A percentile compares a stretch with the other conserved stretches of the same genome.
phyloP scores from a whole-genome alignment of 2,888 invertebrate species.

The Heteromyza rotundicornis region DNA sequence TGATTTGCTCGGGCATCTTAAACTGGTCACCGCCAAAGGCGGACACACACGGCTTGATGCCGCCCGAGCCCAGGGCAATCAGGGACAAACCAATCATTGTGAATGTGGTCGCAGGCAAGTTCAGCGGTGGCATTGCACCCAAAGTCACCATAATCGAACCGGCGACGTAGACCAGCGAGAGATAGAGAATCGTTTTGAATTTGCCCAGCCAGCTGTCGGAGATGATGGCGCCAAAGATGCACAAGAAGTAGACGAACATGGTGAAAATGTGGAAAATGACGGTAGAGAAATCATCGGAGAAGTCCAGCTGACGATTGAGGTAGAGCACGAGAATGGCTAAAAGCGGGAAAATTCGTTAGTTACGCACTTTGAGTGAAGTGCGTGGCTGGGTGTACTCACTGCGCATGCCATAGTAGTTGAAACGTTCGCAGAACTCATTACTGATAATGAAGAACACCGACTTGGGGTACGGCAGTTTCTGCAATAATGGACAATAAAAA shows the following conservation, averaged over 20 bases:
- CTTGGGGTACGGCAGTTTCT: slow-evolving; percentile 68
- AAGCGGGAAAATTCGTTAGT: too few relatives aligned
- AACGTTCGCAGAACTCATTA: slow-evolving; percentile 95
- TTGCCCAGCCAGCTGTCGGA: slow-evolving; percentile 83
- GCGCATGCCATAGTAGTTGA: slow-evolving; percentile 93
- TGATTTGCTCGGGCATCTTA: slow-evolving; percentile 68
- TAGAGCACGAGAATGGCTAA: slow-evolving; percentile 80
- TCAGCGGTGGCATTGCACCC: slow-evolving; percentile 66
- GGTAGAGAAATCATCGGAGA: slow-evolving; percentile 71
- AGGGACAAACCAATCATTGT: slow-evolving; percentile 72
- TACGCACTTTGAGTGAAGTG: too few relatives aligned
- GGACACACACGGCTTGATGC: slow-evolving; percentile 83
- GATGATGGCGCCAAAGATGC: slow-evolving; percentile 78
- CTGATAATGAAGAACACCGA: slow-evolving; percentile 88
- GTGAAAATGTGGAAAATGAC: slow-evolving; percentile 77
- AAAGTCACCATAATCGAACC: slow-evolving; percentile 73
- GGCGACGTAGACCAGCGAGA: slow-evolving; percentile 74
- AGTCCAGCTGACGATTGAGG: slow-evolving; percentile 70
- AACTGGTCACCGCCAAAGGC: slow-evolving; percentile 86
- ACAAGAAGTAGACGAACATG: slow-evolving; percentile 77
- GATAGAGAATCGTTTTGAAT: slow-evolving; percentile 75
- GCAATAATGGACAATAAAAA: too few relatives aligned
- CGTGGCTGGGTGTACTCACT: slow-evolving; percentile 68
- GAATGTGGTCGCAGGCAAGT: slow-evolving; percentile 64
- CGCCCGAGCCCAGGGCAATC: slow-evolving; percentile 79